Percentiles rank a stretch among this genome's conserved stretches.
phyloP scores from a whole-genome alignment of 2,797 vertebrate species.

The Muraenolepis orangiensis region DNA sequence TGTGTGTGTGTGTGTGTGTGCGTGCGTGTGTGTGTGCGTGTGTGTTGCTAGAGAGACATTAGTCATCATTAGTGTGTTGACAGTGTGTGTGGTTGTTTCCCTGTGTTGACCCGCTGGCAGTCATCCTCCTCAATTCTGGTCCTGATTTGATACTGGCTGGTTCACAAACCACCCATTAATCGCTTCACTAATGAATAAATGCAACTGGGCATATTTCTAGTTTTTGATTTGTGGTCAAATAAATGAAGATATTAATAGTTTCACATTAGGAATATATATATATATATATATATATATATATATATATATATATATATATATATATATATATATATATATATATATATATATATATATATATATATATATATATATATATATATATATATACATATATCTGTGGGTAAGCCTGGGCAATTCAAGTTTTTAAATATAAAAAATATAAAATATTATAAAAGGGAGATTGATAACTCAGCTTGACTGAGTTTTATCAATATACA shows the following conservation, averaged over 20 bases:
- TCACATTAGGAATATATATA: neutral
- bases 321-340: too few relatives aligned
- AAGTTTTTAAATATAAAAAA: too few relatives aligned
- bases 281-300: too few relatives aligned
- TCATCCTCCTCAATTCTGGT: slow-evolving; percentile 79
- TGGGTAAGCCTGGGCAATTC: too few relatives aligned
- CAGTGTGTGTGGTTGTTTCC: slow-evolving; percentile 86
- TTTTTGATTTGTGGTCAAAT: neutral
- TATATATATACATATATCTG: too few relatives aligned
- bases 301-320: too few relatives aligned
- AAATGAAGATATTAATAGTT: neutral
- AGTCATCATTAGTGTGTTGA: slow-evolving; percentile 93
- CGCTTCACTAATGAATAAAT: neutral
- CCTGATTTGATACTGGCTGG: slow-evolving; percentile 81
- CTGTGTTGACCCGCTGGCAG: slow-evolving; percentile 84
- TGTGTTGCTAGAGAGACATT: slow-evolving; percentile 78
- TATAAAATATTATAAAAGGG: too few relatives aligned
- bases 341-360: too few relatives aligned
- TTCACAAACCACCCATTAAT: slow-evolving; percentile 43
- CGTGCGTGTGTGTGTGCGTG: slow-evolving; percentile 18
- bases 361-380: too few relatives aligned
- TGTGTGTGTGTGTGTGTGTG: slow-evolving; percentile 19
- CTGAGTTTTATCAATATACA: too few relatives aligned
- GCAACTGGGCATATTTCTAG: neutral
- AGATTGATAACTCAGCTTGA: too few relatives aligned